Evolutionary conservation across 2,888 invertebrate genomes (phyloP), one percentile per base, ranked within the genome.

Genomic region (Trissolcus brochymenae): DNA sequence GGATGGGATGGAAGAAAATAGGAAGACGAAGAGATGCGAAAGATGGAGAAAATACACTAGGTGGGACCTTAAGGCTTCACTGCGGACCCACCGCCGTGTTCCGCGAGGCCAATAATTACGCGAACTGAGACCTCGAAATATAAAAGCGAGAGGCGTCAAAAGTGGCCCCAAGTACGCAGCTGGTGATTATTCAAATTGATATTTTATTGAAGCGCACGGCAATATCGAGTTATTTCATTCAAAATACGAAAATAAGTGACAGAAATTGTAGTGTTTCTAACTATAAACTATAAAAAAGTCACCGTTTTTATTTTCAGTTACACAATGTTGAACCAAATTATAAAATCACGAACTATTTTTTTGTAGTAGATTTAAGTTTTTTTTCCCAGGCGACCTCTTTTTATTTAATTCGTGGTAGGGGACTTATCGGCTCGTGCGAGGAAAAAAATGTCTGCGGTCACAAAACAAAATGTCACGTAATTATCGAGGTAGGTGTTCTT

Each of bases 51-150:
- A 80, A 79, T 78, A 76, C 70, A 54, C 70, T 76, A 78, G 79
- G 72, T 76, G 76, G 79, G 72, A 67, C 61, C 66, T 77, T 62
- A 66, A 76, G 77, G 67, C 77, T 60, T 40, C 57, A 54, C 60
- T 59, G 59, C 70, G 62, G 87, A 89, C 88, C 88, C 87, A 87
- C 89, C 88, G 87, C 88, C 85, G 88, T 85, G 88, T 88, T 87
- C 85, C 84, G 87, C 87, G 87, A 88, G 87, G 82, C 83, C 84
- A 84, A 83, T 87, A 88, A 88, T 88, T 87, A 88, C 81, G 78
- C 82, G 82, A 80, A 40, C 81, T 78, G 77, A 81, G 81, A 82
- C 79, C 72, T 68, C 78, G 78, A 73, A 80, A 80, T 74, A 78
- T 74, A 71, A 77, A 75, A 72, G 72, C 71, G 73, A 81, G 84